Conservation (phyloP, 2,797 vertebrate species). For the Periophthalmus magnuspinnatus region DNA sequence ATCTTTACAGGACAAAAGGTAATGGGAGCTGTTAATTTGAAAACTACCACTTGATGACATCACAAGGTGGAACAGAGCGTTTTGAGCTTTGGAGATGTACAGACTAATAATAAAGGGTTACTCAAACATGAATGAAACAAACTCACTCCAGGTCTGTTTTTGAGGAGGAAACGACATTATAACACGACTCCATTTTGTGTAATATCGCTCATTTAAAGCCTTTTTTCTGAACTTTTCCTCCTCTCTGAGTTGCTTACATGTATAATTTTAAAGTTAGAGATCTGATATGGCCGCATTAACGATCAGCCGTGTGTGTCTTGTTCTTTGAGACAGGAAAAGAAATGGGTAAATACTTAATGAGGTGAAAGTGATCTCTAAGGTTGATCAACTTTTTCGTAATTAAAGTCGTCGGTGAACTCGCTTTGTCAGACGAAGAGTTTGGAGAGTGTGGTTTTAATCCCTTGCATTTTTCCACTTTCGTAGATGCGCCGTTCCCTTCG, state of each 20-base stretch:
- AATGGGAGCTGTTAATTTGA: no score
- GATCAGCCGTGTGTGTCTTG: neutral
- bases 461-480: slow-evolving; percentile 19
- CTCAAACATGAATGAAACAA: no score
- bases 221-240: neutral
- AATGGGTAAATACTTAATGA: slow-evolving; percentile 30
- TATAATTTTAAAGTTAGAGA: neutral
- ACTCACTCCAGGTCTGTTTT: no score
- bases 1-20: no score
- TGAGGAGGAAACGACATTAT: no score
- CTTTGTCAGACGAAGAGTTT: slow-evolving; percentile 5
- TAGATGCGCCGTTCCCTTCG: slow-evolving; percentile 7
- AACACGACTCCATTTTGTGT: no score
- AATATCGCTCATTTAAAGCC: no score
- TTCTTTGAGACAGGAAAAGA: slow-evolving; percentile 2
- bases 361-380: slow-evolving; percentile 41
- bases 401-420: slow-evolving; percentile 11
- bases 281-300: neutral
- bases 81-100: no score
- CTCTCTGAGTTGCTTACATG: neutral
- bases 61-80: no score
- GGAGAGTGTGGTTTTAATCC: slow-evolving; percentile 21
- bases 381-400: slow-evolving; percentile 19
- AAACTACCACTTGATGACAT: no score
- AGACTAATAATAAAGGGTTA: no score